Evolutionary conservation across 2,888 invertebrate species (phyloP), one percentile per base, ranked within the genome.

Genomic region (Athalia cordata): DNA sequence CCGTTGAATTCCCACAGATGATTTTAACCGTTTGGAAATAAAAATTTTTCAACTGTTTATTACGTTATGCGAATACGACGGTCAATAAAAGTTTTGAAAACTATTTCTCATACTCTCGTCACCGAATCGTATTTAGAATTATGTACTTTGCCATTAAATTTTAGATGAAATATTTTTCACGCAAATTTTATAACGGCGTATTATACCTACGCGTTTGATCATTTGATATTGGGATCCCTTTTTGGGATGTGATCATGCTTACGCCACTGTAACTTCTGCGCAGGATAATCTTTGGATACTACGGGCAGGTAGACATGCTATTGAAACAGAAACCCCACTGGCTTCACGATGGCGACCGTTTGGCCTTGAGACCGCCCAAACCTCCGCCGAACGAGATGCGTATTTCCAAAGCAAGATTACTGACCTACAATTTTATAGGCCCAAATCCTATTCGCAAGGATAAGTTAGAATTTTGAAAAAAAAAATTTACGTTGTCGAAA

Each of bases 361-460:
- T 80, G 85, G 84, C 87, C 87, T 87, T 84, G 83, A 80, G 77
- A 82, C 79, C 79, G 62, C 59, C 72, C 79, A 75, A 66, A 52
- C 59, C 65, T 65, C 64, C 43, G 65, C 62, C 7, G 52, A 47
- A 43, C 80, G 61, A 77, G 81, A 77, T 57, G 77, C 80, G 79
- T 77, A 79, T 82, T 84, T 81, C 80, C 79, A 78, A 82, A 82
- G 81, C 50, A 62, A 9, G 15, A 47, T 8, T 59, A 59, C 5
- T n/a, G 43, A 47, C 8, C n/a, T 0, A 45, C n/a, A 59, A 72
- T 57, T 72, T n/a, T 4, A 52, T 43, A 29, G 29, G 29, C 29
- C 29, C 29, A 29, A 29, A 29, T 29, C 29, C 29, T 2, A 29
- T 29, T 29, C 29, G 29, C 29, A 29, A 2, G 29, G 29, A 29